A percentile compares a stretch with the other conserved stretches of the same genome.
phyloP scores from a whole-genome alignment of 2,797 vertebrate genomes.

The Merluccius polli region DNA sequence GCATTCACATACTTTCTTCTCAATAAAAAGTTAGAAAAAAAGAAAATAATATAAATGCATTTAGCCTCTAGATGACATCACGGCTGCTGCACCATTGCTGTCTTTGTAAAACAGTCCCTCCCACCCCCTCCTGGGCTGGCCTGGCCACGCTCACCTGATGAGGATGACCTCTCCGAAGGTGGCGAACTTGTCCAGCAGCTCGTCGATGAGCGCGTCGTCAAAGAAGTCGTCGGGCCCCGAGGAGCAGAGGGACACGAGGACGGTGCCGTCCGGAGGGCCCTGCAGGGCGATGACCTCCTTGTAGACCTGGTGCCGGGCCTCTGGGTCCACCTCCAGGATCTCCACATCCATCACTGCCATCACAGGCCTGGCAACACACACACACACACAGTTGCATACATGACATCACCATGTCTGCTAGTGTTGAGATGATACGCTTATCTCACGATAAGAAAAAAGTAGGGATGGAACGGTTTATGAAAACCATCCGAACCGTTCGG shows the following conservation, averaged over 20 bases:
- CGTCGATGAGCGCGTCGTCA: conserved; percentile 90
- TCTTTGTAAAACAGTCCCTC: too few species aligned
- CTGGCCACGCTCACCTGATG: conserved; percentile 78
- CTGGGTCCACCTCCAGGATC: conserved; percentile 93
- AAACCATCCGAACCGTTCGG: too few species aligned
- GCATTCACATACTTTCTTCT: too few species aligned
- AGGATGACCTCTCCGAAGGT: conserved; percentile 93
- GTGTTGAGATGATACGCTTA: too few species aligned
- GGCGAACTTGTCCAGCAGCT: conserved; percentile 90
- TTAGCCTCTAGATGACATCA: too few species aligned
- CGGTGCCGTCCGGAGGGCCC: conserved; percentile 93
- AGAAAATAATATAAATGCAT: too few species aligned
- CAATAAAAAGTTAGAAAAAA: too few species aligned
- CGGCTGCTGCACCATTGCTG: too few species aligned
- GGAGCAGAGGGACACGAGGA: conserved; percentile 87
- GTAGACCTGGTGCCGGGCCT: conserved; percentile 90
- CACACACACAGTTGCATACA: too few species aligned
- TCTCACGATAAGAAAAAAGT: too few species aligned
- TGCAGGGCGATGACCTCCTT: conserved; percentile 91
- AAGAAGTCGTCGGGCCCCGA: conserved; percentile 84
- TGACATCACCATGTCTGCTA: too few species aligned
- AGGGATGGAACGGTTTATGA: too few species aligned
- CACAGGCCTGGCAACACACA: conserved; percentile 78
- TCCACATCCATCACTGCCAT: conserved; percentile 91
- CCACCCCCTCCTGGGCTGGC: not conserved